Evolutionary conservation across 2,113 vertebrate genomes (phyloP), one percentile per base, ranked within the genome.

Genomic region (Puffinus mauretanicus): DNA sequence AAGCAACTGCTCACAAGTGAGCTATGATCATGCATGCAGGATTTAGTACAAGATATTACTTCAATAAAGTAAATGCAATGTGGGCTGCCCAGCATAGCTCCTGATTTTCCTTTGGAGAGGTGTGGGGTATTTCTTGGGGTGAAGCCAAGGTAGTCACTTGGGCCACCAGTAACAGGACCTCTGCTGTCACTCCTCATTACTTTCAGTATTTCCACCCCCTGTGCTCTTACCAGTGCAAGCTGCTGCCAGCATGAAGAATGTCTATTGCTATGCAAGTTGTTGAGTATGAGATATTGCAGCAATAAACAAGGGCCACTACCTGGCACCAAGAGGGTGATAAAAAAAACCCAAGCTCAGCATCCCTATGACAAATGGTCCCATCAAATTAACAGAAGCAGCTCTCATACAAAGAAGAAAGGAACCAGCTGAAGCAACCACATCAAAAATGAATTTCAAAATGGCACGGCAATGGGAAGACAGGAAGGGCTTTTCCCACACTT

Each of bases 381-480:
- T 21, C 11, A 51, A 46, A 70, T 46, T 55, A 87, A 40, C 17
- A 66, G 38, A 36, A 61, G 16, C 15, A 90, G 14, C 14, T 78
- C 34, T 85, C 52, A 42, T 9, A 46, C 4, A 27, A 65, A 62
- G 24, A 69, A 49, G 29, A 52, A 55, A 91, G 27, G n/a, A 70
- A 73, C 30, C 19, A 90, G 36, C 16, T 70, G 44, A 75, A 84
- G 47, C 24, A 78, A 60, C 3, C 19, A 54, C n/a, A 40, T 12
- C 7, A 62, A 77, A 82, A 60, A 25, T 9, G 13, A 26, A 77
- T n/a, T 73, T 66, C 16, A 24, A 87, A 94, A 70, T 0, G 5
- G 32, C 21, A 55, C 0, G 0, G 32, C 3, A 2, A 26, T 47
- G 11, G 19, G 47, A 85, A 54, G 30, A n/a, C 8, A 38, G 16